A percentile compares a stretch with the other conserved stretches of the same genome.
phyloP scores from a whole-genome alignment of 1,140 invertebrate species.

The Drosophila neocordata region DNA sequence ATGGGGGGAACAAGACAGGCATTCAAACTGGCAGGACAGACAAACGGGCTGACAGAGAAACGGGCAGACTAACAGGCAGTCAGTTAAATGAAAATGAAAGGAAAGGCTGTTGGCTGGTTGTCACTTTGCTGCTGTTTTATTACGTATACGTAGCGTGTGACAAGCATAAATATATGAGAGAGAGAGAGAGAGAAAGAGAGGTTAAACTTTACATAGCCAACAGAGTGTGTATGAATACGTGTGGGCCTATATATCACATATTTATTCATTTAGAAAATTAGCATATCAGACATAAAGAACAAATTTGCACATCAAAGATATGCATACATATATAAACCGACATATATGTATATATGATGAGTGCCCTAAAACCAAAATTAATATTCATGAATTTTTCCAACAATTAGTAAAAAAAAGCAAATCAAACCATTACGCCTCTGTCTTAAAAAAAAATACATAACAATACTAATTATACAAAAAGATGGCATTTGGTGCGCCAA shows the following conservation, averaged over 20 bases:
- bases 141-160: conserved; percentile 3
- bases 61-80: conserved; percentile 7
- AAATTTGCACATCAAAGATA: conserved; percentile 7
- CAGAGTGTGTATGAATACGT: not conserved
- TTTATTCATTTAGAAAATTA: conserved; percentile 12
- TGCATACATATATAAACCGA: not conserved
- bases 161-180: conserved; percentile 10
- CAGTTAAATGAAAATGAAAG: conserved; percentile 16
- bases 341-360: not conserved
- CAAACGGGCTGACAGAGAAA: not conserved
- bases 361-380: not conserved
- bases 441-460: not conserved
- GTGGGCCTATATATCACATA: conserved; percentile 9
- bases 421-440: not conserved
- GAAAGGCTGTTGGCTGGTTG: conserved; percentile 7
- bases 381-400: conserved; percentile 7
- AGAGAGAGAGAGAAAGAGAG: no score
- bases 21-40: not conserved
- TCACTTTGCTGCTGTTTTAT: conserved; percentile 11
- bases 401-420: not conserved
- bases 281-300: conserved; percentile 10
- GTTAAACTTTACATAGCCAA: conserved; percentile 4
- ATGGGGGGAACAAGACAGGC: not conserved
- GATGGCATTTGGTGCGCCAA: not conserved
- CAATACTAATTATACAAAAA: not conserved